Conservation (phyloP, 2,888 invertebrate genomes). For the Drosophila conformis region DNA sequence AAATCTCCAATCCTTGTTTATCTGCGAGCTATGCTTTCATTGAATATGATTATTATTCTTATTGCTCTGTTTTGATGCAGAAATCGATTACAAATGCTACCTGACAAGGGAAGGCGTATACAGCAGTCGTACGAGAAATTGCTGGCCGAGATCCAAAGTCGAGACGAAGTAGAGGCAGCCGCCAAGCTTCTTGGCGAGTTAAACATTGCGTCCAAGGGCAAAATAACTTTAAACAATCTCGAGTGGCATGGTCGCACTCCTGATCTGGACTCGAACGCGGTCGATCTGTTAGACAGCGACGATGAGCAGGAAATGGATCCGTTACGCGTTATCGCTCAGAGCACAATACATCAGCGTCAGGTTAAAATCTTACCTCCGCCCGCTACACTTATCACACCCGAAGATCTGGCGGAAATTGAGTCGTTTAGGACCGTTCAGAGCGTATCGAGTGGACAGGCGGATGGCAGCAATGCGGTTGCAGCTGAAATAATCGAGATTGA, state of each 20-base stretch:
- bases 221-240: slow-evolving; percentile 73
- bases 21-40: neutral
- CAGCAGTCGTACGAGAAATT: slow-evolving; percentile 79
- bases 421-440: slow-evolving; percentile 62
- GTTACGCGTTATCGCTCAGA: slow-evolving; percentile 82
- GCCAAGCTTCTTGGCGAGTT: slow-evolving; percentile 80
- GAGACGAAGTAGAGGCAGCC: slow-evolving; percentile 79
- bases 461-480: slow-evolving; percentile 17
- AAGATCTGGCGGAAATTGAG: slow-evolving; percentile 82
- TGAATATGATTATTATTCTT: neutral
- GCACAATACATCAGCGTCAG: slow-evolving; percentile 79
- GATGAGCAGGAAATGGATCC: slow-evolving; percentile 83
- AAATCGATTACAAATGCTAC: slow-evolving; percentile 70
- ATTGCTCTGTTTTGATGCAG: slow-evolving; percentile 47
- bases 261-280: slow-evolving; percentile 45
- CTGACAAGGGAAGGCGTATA: slow-evolving; percentile 84
- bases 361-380: slow-evolving; percentile 73
- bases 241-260: slow-evolving; percentile 80
- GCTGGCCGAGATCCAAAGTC: slow-evolving; percentile 75
- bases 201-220: slow-evolving; percentile 81
- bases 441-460: slow-evolving; percentile 30
- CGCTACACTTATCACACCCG: slow-evolving; percentile 75
- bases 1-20: slow-evolving; percentile 35
- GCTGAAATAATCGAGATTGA: slow-evolving; percentile 71
- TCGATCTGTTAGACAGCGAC: slow-evolving; percentile 82